Conservation (phyloP, 2,113 vertebrate species). For the Ictidomys tridecemlineatus region DNA sequence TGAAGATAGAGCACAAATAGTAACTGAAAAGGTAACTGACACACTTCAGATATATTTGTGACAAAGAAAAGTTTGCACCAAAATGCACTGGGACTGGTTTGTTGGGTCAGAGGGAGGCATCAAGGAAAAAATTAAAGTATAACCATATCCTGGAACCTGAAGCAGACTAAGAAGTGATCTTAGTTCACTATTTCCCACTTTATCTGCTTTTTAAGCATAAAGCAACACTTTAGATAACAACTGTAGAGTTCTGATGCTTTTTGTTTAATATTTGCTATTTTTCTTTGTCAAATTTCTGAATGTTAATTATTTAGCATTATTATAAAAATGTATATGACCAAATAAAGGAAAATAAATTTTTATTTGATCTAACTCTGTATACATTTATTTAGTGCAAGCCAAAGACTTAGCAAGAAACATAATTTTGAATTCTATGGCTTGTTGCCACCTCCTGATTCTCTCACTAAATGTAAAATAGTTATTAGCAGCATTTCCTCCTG, state of each 20-base stretch:
- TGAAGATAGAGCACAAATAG: neutral
- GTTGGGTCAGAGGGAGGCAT: neutral
- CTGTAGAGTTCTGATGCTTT: neutral
- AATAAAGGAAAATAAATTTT: slow-evolving; percentile 39
- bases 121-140: neutral
- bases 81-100: neutral
- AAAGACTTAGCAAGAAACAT: slow-evolving; percentile 44
- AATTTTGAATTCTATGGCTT: slow-evolving; percentile 37
- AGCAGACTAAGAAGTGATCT: neutral
- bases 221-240: slow-evolving; percentile 2
- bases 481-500: neutral
- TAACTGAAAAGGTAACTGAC: slow-evolving; percentile 44
- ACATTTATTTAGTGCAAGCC: slow-evolving; percentile 27
- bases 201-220: neutral
- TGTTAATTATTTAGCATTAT: slow-evolving; percentile 26
- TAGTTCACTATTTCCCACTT: neutral
- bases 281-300: slow-evolving; percentile 14
- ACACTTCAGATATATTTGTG: neutral
- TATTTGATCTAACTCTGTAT: neutral
- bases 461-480: slow-evolving; percentile 58
- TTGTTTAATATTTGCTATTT: slow-evolving; percentile 13
- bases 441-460: slow-evolving; percentile 26
- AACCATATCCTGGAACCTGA: neutral
- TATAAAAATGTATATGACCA: slow-evolving; percentile 28
- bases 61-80: neutral